These are phyloP conservation scores for Drosophila anomelani DNA, from an alignment of 2,888 invertebrate genomes.

Conservation along the genomic window DNA sequence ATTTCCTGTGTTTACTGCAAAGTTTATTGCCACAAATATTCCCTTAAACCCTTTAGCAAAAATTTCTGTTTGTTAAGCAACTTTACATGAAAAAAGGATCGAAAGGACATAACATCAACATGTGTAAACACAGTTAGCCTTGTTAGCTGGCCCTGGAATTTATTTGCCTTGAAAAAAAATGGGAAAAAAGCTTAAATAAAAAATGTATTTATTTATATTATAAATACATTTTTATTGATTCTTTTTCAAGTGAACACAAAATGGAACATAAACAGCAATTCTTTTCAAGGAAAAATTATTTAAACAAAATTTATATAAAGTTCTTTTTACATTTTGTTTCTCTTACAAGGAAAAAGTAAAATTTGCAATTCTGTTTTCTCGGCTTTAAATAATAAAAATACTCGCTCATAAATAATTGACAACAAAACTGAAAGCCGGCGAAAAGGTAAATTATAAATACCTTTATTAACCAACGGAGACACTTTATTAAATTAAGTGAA, in stretches of 20 bases:
- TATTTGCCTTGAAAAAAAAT: background rate
- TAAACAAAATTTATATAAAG: background rate
- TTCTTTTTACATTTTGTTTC: background rate
- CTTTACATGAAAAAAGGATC: background rate
- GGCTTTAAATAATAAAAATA: background rate
- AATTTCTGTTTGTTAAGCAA: background rate
- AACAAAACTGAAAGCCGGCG: background rate
- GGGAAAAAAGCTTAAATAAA: too few relatives aligned
- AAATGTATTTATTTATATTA: too few relatives aligned
- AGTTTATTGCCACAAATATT: background rate
- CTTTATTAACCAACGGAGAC: background rate
- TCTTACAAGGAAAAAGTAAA: background rate
- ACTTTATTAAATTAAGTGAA: slow-evolving; percentile 8
- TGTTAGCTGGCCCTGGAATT: background rate
- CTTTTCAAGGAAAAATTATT: background rate
- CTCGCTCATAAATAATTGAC: background rate
- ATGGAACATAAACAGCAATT: background rate
- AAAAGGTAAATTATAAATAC: background rate
- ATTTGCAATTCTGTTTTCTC: background rate
- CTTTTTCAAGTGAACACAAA: background rate
- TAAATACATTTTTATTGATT: background rate
- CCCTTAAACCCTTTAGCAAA: background rate
- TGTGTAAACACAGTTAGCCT: background rate
- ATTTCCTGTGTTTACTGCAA: background rate
- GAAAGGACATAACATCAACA: background rate